These are phyloP conservation scores for Pygoscelis antarcticus DNA, from an alignment of 2,113 vertebrate genomes.

Conservation along the genomic window DNA sequence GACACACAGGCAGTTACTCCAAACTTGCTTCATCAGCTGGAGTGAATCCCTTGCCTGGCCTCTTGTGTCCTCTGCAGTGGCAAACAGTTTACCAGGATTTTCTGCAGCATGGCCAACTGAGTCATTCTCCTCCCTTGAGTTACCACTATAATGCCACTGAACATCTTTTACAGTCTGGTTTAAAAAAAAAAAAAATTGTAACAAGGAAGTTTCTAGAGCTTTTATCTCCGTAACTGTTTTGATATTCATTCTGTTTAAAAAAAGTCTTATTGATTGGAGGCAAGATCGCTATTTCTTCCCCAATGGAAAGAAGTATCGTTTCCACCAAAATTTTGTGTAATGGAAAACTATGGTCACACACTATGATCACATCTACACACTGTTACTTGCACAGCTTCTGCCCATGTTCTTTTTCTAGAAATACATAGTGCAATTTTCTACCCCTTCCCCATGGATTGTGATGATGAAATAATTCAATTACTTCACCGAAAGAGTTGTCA, in stretches of 20 bases:
- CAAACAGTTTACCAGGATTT: not conserved
- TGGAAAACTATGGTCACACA: not conserved
- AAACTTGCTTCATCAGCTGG: not conserved
- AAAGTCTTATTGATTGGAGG: not conserved
- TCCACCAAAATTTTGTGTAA: not conserved
- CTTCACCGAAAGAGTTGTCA: not conserved
- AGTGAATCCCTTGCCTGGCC: not conserved
- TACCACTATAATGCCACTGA: not conserved
- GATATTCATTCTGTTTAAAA: not conserved
- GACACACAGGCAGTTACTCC: not conserved
- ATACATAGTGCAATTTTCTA: not conserved
- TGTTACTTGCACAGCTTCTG: not conserved
- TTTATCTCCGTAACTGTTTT: not conserved
- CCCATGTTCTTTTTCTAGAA: not conserved
- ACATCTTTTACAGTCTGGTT: not conserved
- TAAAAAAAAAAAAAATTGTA: not conserved
- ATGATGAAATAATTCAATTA: not conserved
- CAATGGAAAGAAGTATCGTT: accelerated
- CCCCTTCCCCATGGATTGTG: not conserved
- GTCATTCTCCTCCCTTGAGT: not conserved
- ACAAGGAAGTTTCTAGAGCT: not conserved
- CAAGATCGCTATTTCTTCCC: not conserved
- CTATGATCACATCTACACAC: not conserved
- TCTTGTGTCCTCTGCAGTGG: not conserved
- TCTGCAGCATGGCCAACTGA: not conserved